phyloP scores from a whole-genome alignment of 2,113 vertebrate species.

The Vulpes ferrilata region DNA sequence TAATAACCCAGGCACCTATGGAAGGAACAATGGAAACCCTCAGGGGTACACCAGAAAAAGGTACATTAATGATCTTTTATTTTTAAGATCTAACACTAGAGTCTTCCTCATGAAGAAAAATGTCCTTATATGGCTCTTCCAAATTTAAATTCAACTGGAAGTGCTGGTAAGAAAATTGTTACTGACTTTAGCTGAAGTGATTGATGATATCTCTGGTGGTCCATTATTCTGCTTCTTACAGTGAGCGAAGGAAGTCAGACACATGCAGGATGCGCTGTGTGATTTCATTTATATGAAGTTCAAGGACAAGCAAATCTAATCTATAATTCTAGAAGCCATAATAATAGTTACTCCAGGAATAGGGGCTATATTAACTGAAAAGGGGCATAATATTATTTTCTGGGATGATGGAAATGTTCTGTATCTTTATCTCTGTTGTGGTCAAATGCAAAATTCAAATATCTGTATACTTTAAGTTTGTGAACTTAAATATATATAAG shows the following conservation, averaged over 20 bases:
- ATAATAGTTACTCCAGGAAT: not conserved
- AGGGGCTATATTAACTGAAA: not conserved
- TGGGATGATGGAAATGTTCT: not conserved
- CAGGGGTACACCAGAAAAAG: not conserved
- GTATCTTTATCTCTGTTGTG: not conserved
- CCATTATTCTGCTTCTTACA: not conserved
- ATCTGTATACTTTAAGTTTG: not conserved
- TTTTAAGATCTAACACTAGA: not conserved
- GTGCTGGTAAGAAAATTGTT: not conserved
- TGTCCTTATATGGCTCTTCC: not conserved
- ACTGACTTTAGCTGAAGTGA: not conserved
- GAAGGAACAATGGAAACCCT: not conserved
- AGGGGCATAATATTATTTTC: not conserved
- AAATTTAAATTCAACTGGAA: not conserved
- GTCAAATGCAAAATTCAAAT: not conserved
- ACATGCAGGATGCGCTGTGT: not conserved
- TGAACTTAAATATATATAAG: not conserved
- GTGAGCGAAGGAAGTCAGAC: not conserved
- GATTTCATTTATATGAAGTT: not conserved
- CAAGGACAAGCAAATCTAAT: not conserved
- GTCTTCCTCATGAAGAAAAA: slow-evolving; percentile 5
- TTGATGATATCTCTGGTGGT: not conserved
- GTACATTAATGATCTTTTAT: not conserved
- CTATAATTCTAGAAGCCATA: not conserved
- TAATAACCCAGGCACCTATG: not conserved